Conservation (phyloP, 2,888 invertebrate genomes). For the Nasonovia ribisnigri region DNA sequence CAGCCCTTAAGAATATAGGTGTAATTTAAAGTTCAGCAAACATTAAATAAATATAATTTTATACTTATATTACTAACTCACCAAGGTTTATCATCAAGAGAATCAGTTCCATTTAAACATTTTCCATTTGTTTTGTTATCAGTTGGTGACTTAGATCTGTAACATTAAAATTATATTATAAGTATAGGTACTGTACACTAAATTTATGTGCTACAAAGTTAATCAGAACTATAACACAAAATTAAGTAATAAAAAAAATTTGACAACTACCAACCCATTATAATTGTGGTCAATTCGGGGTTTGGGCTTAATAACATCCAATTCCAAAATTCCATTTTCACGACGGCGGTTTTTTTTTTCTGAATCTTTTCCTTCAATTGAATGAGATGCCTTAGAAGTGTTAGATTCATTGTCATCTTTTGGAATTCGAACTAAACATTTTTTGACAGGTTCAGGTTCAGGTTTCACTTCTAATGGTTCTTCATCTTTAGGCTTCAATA, state of each 20-base stretch:
- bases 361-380: slow-evolving; percentile 33
- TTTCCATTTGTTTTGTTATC: slow-evolving; percentile 46
- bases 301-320: slow-evolving; percentile 29
- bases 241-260: neutral
- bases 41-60: neutral
- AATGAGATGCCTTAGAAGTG: neutral
- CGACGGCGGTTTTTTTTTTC: slow-evolving; percentile 30
- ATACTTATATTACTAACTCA: neutral
- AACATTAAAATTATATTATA: neutral
- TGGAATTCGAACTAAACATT: slow-evolving; percentile 57
- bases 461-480: slow-evolving; percentile 33
- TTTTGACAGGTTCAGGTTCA: slow-evolving; percentile 32
- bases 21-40: neutral
- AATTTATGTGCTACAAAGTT: no score
- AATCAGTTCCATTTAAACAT: slow-evolving; percentile 16
- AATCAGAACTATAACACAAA: neutral
- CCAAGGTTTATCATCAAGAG: slow-evolving; percentile 38
- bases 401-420: slow-evolving; percentile 28
- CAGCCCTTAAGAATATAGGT: neutral
- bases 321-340: slow-evolving; percentile 46
- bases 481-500: slow-evolving; percentile 58
- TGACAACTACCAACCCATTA: slow-evolving; percentile 38
- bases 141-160: slow-evolving; percentile 24
- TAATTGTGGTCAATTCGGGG: neutral
- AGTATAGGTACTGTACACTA: neutral